Base-by-base conservation (phyloP, 2,797 vertebrate species). In the Lindbergichthys nudifrons region DNA sequence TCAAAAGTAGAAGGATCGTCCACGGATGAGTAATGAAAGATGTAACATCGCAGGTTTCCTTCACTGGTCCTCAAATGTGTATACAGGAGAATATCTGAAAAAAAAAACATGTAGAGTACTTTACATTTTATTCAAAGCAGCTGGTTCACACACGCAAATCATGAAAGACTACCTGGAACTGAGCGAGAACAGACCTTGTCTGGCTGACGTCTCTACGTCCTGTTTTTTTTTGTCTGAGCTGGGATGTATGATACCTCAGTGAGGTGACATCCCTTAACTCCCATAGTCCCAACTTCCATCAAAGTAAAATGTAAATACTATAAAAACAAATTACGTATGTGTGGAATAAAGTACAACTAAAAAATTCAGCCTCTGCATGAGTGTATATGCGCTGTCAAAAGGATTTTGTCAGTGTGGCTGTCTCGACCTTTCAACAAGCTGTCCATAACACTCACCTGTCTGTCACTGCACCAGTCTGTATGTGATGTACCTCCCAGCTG, bases 401-500 rank as follows among this genome's bases (percentile, higher is more conserved):
- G 11, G 69, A 12, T 52, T 57, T 1, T 6, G 26, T 43, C 3
- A 7, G 18, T 8, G 23, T 10, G 14, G 36, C 26, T n/a, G 30
- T 21, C 11, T 16, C 1, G 0, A 10, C 3, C 16, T 39, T 53
- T 48, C 2, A 47, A 21, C 47, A 64, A 9, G 30, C 2, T 36
- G 2, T 53, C 5, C 0, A 11, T 5, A 3, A 48, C 1, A 0
- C 32, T n/a, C 0, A 90, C 86, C 66, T 62, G 39, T 68, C 18
- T 52, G 50, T 92, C 77, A 98, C 92, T 98, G 97, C 67, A 99
- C 98, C 84, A 99, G 94, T n/a, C 98, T 93, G 94, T 99, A 98
- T 50, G 98, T 99, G 93, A 99, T 99, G 92, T 98, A 99, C 45
- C 97, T 94, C 36, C 98, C 97, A 0, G 98, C 98, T 0, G 97